Evolutionary conservation across 2,888 invertebrate species (phyloP).

Genomic region (Andrena trimmerana): DNA sequence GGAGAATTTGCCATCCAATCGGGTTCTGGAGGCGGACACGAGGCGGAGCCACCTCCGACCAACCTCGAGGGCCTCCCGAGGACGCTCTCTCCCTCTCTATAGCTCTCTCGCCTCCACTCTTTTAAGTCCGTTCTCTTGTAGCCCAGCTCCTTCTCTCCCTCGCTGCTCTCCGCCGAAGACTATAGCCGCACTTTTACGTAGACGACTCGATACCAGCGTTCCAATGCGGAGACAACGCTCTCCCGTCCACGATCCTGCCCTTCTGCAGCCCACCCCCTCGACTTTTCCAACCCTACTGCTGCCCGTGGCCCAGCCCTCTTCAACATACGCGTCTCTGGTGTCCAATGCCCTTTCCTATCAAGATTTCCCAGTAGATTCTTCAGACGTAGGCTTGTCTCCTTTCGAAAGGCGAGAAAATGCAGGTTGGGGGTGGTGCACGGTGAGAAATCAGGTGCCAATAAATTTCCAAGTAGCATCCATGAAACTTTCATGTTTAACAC

Average conservation of each 20-base stretch:
- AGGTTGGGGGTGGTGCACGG: too few relatives aligned
- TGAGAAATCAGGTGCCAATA: too few relatives aligned
- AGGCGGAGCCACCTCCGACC: conserved; percentile 81
- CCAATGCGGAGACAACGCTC: conserved; percentile 64
- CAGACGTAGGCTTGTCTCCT: background rate
- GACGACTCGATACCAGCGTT: conserved; percentile 50
- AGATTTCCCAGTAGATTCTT: background rate
- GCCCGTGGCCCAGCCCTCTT: background rate
- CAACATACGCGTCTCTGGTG: background rate
- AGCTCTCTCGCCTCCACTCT: conserved; percentile 61
- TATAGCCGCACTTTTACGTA: conserved; percentile 65
- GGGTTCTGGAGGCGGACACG: conserved; percentile 79
- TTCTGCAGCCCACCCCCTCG: conserved; percentile 1
- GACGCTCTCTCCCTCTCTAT: conserved; percentile 72
- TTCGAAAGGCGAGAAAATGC: too few relatives aligned
- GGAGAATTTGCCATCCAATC: conserved; percentile 82
- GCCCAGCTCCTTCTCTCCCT: conserved; percentile 38
- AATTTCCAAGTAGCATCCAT: too few relatives aligned
- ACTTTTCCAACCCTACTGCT: conserved; percentile 11
- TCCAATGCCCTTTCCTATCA: background rate
- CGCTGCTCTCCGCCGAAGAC: conserved; percentile 31
- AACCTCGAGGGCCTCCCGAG: conserved; percentile 76
- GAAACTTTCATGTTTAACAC: too few relatives aligned
- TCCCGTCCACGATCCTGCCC: conserved; percentile 45
- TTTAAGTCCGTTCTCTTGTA: conserved; percentile 52